These are phyloP conservation scores for Caenorhabditis latens DNA, from an alignment of 1,140 invertebrate genomes.

Conservation along the genomic window DNA sequence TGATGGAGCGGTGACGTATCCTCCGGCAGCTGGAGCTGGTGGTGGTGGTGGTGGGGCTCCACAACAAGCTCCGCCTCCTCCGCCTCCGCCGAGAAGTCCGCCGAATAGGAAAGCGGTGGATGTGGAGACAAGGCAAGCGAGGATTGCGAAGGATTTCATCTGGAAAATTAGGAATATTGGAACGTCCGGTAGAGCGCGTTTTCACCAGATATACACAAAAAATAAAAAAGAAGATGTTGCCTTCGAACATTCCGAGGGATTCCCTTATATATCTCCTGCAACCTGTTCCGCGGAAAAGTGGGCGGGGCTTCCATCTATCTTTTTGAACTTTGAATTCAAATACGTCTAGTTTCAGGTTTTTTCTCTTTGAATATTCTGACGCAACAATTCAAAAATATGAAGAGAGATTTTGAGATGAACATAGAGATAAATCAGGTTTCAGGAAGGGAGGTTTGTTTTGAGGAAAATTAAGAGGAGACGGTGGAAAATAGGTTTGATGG, in stretches of 20 bases:
- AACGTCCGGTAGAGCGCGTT: too few species aligned
- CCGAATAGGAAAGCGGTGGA: conserved; percentile 10
- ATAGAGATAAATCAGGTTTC: conserved; percentile 6
- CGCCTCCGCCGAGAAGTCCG: conserved; percentile 1
- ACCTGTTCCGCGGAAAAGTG: conserved; percentile 5
- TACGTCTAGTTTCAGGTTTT: conserved; percentile 20
- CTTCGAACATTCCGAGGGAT: neutral
- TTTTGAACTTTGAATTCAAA: conserved; percentile 46
- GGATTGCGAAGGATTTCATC: conserved; percentile 24
- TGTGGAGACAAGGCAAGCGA: conserved; percentile 16
- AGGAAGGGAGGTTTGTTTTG: neutral
- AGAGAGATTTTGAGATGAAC: conserved; percentile 3
- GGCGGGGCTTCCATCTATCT: conserved; percentile 7
- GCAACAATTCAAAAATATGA: neutral
- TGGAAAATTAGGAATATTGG: neutral
- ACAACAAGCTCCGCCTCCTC: conserved; percentile 16
- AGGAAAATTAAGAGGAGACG: neutral
- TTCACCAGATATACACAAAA: neutral
- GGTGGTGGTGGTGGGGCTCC: conserved; percentile 27
- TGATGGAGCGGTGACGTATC: conserved; percentile 41
- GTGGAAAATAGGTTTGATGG: neutral
- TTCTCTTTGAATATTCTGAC: neutral
- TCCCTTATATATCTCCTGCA: conserved; percentile 12
- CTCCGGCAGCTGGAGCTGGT: conserved; percentile 34
- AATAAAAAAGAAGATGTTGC: neutral